phyloP scores from a whole-genome alignment of 2,113 vertebrate species.

The Elachura formosa region DNA sequence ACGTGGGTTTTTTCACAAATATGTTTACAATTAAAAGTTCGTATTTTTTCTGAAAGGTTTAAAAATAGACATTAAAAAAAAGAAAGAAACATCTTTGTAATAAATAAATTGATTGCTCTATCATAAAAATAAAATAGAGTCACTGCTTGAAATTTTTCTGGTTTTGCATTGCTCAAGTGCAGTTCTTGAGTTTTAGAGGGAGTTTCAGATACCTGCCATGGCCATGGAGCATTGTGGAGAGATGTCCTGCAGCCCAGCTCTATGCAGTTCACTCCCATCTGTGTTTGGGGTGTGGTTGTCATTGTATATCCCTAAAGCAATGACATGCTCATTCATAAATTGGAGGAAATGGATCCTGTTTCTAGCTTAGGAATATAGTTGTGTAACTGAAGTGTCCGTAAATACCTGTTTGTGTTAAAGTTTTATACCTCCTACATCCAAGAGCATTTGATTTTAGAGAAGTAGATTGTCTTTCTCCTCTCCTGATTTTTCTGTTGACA shows the following conservation, averaged over 20 bases:
- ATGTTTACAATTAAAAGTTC: not conserved
- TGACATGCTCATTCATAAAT: not conserved
- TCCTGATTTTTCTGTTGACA: not conserved
- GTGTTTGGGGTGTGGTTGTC: not conserved
- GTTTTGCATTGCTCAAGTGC: not conserved
- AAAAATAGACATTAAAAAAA: not conserved
- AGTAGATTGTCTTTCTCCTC: not conserved
- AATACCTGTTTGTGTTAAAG: not conserved
- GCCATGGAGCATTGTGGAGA: not conserved
- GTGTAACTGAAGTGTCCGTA: not conserved
- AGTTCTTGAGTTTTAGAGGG: not conserved
- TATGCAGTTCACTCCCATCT: not conserved
- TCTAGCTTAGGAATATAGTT: not conserved
- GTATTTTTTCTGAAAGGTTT: not conserved
- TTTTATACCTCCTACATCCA: not conserved
- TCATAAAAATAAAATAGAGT: not conserved
- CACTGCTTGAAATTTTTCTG: not conserved
- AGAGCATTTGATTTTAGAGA: not conserved
- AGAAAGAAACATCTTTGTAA: not conserved
- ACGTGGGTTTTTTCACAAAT: not conserved
- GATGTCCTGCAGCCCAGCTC: not conserved
- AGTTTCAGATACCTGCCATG: not conserved
- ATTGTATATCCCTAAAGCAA: not conserved
- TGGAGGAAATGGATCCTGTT: not conserved
- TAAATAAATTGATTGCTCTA: not conserved